Conservation (phyloP, 1,140 invertebrate genomes). For the Philopotamus ludificatus region DNA sequence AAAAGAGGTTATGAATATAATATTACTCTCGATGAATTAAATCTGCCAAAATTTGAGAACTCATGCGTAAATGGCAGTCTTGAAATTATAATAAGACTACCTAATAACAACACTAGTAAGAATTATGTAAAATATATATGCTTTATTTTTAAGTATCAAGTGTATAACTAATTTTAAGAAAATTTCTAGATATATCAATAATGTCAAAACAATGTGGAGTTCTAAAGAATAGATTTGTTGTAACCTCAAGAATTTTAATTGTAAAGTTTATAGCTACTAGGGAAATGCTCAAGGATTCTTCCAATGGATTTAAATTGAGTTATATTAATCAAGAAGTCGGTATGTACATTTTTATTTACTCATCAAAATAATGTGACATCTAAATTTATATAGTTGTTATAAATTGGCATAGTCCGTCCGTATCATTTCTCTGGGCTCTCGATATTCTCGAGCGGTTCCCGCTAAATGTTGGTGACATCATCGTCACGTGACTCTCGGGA, state of each 20-base stretch:
- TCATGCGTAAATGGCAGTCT: constrained; percentile 7
- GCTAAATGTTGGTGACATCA: too few species aligned
- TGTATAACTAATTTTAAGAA: background rate
- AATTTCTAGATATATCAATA: constrained; percentile 19
- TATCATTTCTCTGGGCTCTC: too few species aligned
- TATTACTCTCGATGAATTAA: constrained; percentile 46
- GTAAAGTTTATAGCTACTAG: constrained; percentile 3
- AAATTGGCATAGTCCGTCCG: too few species aligned
- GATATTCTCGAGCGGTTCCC: too few species aligned
- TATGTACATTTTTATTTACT: constrained; percentile 45
- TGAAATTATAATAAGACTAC: constrained; percentile 3
- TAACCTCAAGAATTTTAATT: constrained; percentile 10
- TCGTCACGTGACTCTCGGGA: too few species aligned
- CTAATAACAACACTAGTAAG: constrained; percentile 7
- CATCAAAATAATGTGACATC: too few species aligned
- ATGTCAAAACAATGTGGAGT: constrained; percentile 5
- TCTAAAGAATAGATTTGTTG: background rate
- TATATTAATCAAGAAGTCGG: constrained; percentile 59
- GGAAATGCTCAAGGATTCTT: background rate
- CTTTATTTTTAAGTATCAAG: too few species aligned
- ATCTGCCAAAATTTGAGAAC: constrained; percentile 3
- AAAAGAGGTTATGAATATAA: constrained; percentile 52
- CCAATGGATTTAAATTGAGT: constrained; percentile 54
- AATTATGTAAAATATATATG: too few species aligned
- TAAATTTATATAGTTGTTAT: too few species aligned